Conservation (phyloP, 2,113 vertebrate species). For the Pelecanus crispus region DNA sequence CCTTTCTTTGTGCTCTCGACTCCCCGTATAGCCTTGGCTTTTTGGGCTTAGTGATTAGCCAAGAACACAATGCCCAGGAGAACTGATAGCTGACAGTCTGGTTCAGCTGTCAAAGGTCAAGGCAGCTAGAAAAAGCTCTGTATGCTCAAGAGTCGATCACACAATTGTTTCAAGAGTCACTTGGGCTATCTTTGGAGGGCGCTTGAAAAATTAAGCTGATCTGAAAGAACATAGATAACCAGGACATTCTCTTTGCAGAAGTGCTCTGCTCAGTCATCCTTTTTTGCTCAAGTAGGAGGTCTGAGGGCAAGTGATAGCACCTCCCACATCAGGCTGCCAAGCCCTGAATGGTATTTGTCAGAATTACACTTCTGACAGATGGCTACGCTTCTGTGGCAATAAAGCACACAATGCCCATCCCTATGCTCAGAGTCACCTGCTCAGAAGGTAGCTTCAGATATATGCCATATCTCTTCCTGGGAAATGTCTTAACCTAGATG, state of each 20-base stretch:
- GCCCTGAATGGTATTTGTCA: neutral
- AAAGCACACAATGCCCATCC: neutral
- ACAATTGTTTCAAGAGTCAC: neutral
- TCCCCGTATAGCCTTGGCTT: neutral
- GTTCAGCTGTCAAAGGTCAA: neutral
- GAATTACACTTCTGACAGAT: neutral
- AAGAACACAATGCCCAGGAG: neutral
- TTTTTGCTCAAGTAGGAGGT: neutral
- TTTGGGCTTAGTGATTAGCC: neutral
- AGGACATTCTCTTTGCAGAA: neutral
- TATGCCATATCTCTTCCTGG: neutral
- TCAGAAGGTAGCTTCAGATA: neutral
- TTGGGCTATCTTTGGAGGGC: neutral
- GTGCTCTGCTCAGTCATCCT: neutral
- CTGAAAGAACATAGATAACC: neutral
- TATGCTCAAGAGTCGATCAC: neutral
- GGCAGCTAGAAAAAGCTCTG: neutral
- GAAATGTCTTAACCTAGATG: neutral
- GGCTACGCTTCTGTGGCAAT: neutral
- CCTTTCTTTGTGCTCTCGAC: neutral
- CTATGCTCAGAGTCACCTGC: neutral
- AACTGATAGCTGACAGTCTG: accelerated
- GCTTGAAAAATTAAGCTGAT: neutral
- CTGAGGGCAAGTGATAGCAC: neutral
- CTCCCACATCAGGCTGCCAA: neutral